Conservation (phyloP, 2,888 invertebrate species). For the Cantharis rustica region DNA sequence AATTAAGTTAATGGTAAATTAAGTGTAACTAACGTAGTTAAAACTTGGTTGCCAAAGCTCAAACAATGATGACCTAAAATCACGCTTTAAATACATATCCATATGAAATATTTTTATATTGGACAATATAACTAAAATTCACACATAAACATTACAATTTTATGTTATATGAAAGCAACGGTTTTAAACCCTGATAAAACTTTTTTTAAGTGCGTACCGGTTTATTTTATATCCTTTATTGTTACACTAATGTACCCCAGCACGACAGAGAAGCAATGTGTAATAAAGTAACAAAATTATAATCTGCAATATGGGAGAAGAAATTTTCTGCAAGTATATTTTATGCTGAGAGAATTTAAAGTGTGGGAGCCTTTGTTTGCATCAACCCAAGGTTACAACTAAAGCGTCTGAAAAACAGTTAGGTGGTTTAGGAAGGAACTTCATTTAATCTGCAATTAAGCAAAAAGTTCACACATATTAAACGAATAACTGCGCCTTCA, state of each 20-base stretch:
- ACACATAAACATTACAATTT: conserved; percentile 28
- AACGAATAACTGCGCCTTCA: conserved; percentile 42
- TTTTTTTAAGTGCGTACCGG: conserved; percentile 8
- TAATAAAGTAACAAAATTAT: conserved; percentile 17
- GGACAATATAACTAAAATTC: conserved; percentile 19
- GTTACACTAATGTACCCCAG: neutral
- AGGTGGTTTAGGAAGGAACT: conserved; percentile 39
- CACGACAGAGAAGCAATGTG: conserved; percentile 19
- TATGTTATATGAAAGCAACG: conserved; percentile 24
- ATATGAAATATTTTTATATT: conserved; percentile 3
- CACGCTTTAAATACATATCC: conserved; percentile 10
- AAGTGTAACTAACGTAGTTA: neutral
- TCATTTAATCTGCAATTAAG: conserved; percentile 44
- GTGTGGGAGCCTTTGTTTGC: conserved; percentile 40
- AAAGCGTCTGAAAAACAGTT: conserved; percentile 36
- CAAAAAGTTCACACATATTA: conserved; percentile 44
- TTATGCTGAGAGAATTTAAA: conserved; percentile 37
- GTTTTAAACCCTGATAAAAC: conserved; percentile 19
- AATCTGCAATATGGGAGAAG: conserved; percentile 16
- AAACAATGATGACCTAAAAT: conserved; percentile 14
- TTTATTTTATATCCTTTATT: conserved; percentile 18
- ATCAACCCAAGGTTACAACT: conserved; percentile 40
- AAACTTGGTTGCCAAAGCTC: neutral
- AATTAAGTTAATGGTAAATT: neutral
- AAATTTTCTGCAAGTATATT: conserved; percentile 32